Percentiles rank a stretch among this genome's conserved stretches.
Conservation (phyloP, 2,797 vertebrate genomes). For the Tokudaia tokunoshimensis region DNA sequence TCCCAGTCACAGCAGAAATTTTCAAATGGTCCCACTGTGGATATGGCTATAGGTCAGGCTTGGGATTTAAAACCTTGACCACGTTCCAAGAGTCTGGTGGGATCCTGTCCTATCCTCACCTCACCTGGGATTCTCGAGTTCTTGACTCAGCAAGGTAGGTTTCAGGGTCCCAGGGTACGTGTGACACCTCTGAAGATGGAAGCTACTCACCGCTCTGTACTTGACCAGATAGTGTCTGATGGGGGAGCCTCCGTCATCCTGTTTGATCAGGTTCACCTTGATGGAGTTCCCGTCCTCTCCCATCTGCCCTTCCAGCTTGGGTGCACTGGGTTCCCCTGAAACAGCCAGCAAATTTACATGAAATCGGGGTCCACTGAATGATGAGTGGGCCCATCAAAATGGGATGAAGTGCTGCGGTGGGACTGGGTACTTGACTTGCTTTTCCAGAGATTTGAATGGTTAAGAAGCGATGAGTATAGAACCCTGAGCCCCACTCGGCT, state of each 20-base stretch:
- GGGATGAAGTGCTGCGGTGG: not conserved
- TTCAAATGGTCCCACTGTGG: not conserved
- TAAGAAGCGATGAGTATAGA: slow-evolving; percentile 29
- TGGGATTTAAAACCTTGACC: not conserved
- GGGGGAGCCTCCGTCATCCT: slow-evolving; percentile 97
- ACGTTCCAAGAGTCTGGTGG: not conserved
- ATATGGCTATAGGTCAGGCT: not conserved
- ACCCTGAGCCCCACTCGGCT: not conserved
- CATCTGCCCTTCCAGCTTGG: slow-evolving; percentile 93
- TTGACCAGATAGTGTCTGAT: slow-evolving; percentile 96
- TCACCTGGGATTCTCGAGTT: not conserved
- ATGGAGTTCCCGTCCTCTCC: slow-evolving; percentile 95
- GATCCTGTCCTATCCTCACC: not conserved
- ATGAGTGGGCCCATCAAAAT: not conserved
- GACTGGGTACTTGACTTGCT: slow-evolving; percentile 44
- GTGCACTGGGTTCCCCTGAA: slow-evolving; percentile 96
- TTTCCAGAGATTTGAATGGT: slow-evolving; percentile 71
- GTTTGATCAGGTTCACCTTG: slow-evolving; percentile 95
- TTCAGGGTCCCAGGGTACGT: not conserved
- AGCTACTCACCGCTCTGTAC: slow-evolving; percentile 95
- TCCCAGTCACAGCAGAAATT: not conserved
- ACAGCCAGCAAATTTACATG: slow-evolving; percentile 73
- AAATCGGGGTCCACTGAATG: not conserved
- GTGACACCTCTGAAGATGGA: not conserved
- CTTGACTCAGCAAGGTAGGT: not conserved